Evolutionary conservation across 1,140 invertebrate species (phyloP).

Genomic region (Diorhabda carinulata): DNA sequence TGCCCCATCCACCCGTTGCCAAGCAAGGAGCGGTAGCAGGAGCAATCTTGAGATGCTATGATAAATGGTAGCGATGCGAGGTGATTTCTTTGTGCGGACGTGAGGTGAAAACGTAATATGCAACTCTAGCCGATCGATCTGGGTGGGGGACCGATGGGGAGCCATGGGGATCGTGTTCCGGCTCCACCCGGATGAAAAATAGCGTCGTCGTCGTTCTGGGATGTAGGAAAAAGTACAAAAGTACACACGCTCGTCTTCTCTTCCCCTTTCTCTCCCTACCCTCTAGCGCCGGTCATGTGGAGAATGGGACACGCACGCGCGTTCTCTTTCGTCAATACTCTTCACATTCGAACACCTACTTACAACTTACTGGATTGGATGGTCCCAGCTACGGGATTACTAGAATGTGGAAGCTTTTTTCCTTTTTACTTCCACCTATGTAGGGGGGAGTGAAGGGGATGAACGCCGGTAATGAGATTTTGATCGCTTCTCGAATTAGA

Average conservation of each 20-base stretch:
- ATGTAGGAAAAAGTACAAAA: constrained; percentile 41
- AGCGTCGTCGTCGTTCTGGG: constrained; percentile 38
- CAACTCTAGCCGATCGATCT: constrained; percentile 33
- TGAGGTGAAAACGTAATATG: constrained; percentile 40
- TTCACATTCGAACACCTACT: constrained; percentile 45
- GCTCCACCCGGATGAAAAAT: constrained; percentile 44
- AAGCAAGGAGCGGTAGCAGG: constrained; percentile 1
- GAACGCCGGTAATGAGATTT: constrained; percentile 9
- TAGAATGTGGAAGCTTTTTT: constrained; percentile 5
- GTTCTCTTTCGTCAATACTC: constrained; percentile 40
- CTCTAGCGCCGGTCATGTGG: constrained; percentile 28
- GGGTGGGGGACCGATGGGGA: constrained; percentile 31
- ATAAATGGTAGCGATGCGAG: constrained; percentile 40
- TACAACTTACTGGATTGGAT: constrained; percentile 16
- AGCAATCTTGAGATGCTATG: constrained; percentile 25
- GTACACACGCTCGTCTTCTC: constrained; percentile 35
- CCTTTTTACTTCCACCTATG: constrained; percentile 11
- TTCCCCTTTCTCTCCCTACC: constrained; percentile 15
- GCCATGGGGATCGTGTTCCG: constrained; percentile 29
- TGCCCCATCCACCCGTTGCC: constrained; percentile 14
- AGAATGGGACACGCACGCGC: constrained; percentile 41
- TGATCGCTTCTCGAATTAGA: constrained; percentile 11
- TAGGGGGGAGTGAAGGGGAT: neutral
- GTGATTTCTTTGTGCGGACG: constrained; percentile 42
- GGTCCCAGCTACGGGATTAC: constrained; percentile 9